Evolutionary conservation across 2,797 vertebrate genomes (phyloP).

Genomic region (Hydrolagus colliei): DNA sequence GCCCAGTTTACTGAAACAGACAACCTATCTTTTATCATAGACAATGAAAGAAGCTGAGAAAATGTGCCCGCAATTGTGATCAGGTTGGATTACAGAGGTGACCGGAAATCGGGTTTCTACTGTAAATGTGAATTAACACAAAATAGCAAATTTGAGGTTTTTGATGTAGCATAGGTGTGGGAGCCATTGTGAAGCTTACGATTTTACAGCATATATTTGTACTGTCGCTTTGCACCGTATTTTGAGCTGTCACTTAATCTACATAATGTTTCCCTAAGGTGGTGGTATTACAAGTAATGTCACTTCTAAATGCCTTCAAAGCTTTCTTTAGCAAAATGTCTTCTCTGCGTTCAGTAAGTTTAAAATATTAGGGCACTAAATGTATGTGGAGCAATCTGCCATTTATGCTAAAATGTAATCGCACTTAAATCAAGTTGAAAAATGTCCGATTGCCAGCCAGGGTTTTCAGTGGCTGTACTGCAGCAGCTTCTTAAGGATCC

Average conservation of each 20-base stretch:
- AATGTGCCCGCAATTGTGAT: no score
- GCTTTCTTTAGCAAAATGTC: neutral
- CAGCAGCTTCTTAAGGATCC: neutral
- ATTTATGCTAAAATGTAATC: neutral
- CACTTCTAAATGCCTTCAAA: neutral
- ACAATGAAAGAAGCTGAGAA: no score
- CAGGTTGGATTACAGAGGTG: no score
- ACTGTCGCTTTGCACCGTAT: neutral
- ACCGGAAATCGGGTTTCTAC: no score
- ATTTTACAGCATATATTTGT: neutral
- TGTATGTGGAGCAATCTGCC: neutral
- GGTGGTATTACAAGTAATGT: neutral
- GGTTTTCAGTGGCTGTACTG: neutral
- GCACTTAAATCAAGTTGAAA: neutral
- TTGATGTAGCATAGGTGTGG: neutral
- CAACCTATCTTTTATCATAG: no score
- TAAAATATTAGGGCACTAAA: neutral
- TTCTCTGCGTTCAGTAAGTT: neutral
- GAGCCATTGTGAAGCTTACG: neutral
- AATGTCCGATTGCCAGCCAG: neutral
- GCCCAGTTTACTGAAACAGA: no score
- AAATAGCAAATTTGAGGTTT: neutral
- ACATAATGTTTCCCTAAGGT: neutral
- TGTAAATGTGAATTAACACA: neutral
- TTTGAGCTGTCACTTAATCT: neutral